Evolutionary conservation across 1,140 invertebrate genomes (phyloP).

Genomic region (Ectropis grisescens): DNA sequence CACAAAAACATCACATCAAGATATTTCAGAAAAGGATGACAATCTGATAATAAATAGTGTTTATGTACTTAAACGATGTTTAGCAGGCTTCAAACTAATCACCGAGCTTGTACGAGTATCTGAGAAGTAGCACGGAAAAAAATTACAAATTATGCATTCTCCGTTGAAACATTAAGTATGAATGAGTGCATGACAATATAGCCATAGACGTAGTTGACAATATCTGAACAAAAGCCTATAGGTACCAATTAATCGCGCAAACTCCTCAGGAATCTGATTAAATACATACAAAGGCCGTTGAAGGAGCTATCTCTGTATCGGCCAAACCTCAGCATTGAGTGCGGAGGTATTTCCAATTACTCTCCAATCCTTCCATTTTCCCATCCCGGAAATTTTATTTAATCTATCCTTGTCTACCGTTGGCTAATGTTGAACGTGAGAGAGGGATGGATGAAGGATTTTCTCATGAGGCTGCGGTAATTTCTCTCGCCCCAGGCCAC

Average conservation of each 20-base stretch:
- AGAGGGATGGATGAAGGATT: conserved; percentile 16
- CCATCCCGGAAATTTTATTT: conserved; percentile 29
- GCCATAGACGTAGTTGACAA: too few relatives aligned
- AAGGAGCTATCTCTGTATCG: conserved; percentile 17
- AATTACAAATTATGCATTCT: too few relatives aligned
- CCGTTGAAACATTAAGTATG: too few relatives aligned
- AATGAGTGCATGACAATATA: too few relatives aligned
- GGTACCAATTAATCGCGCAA: conserved; percentile 24
- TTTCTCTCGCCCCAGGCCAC: conserved; percentile 26
- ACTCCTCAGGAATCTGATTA: conserved; percentile 20
- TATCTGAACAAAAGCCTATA: too few relatives aligned
- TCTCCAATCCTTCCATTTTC: conserved; percentile 34
- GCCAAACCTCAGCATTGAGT: conserved; percentile 22
- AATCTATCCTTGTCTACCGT: conserved; percentile 13
- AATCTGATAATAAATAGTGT: too few relatives aligned
- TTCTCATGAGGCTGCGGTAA: conserved; percentile 26
- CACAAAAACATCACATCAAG: too few relatives aligned
- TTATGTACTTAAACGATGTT: too few relatives aligned
- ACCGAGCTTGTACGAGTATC: too few relatives aligned
- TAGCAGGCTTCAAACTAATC: too few relatives aligned
- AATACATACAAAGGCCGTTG: conserved; percentile 24
- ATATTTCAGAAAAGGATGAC: too few relatives aligned
- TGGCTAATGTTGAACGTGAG: conserved; percentile 4
- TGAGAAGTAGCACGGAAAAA: too few relatives aligned
- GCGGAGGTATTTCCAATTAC: conserved; percentile 41